Percentiles rank a stretch among this genome's conserved stretches.
These are phyloP conservation scores for Crocidura indochinensis DNA, from an alignment of 2,797 vertebrate genomes.

Conservation along the genomic window DNA sequence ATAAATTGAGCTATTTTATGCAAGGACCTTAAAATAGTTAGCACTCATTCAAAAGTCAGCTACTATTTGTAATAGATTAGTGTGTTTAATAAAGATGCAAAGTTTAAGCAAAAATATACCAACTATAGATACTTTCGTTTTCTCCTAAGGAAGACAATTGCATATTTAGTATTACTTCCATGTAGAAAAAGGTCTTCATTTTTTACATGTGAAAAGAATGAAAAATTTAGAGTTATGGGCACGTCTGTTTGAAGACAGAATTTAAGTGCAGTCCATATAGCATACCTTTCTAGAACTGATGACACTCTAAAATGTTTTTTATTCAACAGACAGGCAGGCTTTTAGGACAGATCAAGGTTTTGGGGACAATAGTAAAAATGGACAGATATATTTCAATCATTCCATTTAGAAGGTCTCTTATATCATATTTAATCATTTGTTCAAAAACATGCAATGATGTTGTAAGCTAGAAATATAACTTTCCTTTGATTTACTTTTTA, in stretches of 20 bases:
- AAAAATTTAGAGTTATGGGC: conserved; percentile 67
- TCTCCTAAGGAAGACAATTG: conserved; percentile 50
- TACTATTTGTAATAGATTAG: conserved; percentile 54
- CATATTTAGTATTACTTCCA: conserved; percentile 59
- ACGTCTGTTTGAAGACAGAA: conserved; percentile 57
- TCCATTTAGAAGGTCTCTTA: conserved; percentile 61
- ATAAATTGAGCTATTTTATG: conserved; percentile 54
- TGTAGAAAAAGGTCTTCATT: conserved; percentile 61
- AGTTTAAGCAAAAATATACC: conserved; percentile 50
- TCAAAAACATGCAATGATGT: conserved; percentile 34
- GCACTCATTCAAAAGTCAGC: conserved; percentile 42
- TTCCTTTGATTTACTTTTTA: conserved; percentile 59
- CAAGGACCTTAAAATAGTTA: conserved; percentile 61
- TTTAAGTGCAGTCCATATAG: conserved; percentile 54
- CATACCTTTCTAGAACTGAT: conserved; percentile 64
- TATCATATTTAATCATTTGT: conserved; percentile 27
- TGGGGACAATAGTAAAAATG: conserved; percentile 66
- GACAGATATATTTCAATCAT: conserved; percentile 64
- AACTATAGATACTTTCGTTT: conserved; percentile 19
- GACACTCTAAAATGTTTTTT: conserved; percentile 69
- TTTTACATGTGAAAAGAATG: conserved; percentile 53
- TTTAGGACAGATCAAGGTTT: conserved; percentile 46
- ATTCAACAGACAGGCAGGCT: conserved; percentile 52
- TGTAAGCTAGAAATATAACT: conserved; percentile 52
- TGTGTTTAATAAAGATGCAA: conserved; percentile 31